Conservation (phyloP, 2,888 invertebrate genomes). For the Epirrhoe tristata region DNA sequence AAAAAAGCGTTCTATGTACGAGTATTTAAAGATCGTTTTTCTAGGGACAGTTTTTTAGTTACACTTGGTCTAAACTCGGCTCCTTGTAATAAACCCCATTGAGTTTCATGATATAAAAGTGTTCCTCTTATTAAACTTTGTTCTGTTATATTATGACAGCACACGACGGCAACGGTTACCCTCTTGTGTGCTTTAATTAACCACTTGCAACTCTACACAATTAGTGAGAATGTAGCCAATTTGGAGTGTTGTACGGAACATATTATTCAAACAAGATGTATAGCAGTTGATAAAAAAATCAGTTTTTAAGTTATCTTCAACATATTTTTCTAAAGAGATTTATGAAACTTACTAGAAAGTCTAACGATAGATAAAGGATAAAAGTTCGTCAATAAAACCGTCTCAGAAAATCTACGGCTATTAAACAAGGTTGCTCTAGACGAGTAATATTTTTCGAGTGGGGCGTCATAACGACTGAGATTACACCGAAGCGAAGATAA, state of each 20-base stretch:
- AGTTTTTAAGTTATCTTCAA: neutral
- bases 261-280: constrained; percentile 6
- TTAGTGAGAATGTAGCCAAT: constrained; percentile 5
- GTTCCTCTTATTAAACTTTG: neutral
- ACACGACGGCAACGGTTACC: neutral
- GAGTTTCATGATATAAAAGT: too few relatives aligned
- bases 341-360: neutral
- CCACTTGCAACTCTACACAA: constrained; percentile 1
- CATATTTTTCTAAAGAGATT: neutral
- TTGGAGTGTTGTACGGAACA: neutral
- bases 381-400: constrained; percentile 16
- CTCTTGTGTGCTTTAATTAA: neutral
- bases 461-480: constrained; percentile 51
- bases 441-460: constrained; percentile 42
- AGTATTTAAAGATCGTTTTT: too few relatives aligned
- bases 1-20: too few relatives aligned
- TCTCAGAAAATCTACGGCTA: constrained; percentile 26
- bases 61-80: too few relatives aligned
- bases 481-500: constrained; percentile 47
- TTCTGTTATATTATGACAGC: neutral
- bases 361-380: constrained; percentile 11
- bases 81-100: too few relatives aligned
- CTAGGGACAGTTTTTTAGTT: too few relatives aligned
- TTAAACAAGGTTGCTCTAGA: constrained; percentile 30
- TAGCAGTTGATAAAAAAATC: neutral